Conservation (phyloP, 2,888 invertebrate species). For the Abrostola triplasia region DNA sequence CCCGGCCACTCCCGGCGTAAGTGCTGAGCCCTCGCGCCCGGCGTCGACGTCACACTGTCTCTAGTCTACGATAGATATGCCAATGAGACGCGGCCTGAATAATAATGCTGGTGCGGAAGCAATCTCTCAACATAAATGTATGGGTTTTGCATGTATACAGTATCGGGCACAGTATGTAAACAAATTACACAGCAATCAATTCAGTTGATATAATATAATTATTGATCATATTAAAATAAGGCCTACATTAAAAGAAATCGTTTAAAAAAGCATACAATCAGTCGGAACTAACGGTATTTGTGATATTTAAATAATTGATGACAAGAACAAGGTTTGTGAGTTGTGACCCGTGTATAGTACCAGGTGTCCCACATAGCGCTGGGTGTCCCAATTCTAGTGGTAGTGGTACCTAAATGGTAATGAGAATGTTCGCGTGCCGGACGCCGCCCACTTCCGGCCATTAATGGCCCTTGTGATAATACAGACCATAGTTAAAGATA, state of each 20-base stretch:
- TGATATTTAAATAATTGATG: conserved; percentile 13
- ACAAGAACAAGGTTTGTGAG: conserved; percentile 17
- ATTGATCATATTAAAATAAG: background rate
- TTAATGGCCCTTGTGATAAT: conserved; percentile 58
- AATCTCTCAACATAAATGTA: conserved; percentile 5
- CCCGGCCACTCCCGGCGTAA: conserved; percentile 6
- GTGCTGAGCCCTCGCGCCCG: conserved; percentile 3
- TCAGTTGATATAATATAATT: background rate
- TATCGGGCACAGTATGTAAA: background rate
- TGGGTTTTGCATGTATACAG: background rate
- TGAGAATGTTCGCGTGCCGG: conserved; percentile 53
- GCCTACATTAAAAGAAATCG: too few relatives aligned
- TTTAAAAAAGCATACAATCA: background rate
- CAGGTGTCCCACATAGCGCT: conserved; percentile 27
- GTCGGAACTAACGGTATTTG: conserved; percentile 26
- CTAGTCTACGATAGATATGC: conserved; percentile 14
- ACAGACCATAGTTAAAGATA: conserved; percentile 45
- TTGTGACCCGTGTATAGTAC: conserved; percentile 21
- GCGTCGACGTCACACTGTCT: conserved; percentile 18
- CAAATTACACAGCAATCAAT: background rate
- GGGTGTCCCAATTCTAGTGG: conserved; percentile 33
- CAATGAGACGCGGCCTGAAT: conserved; percentile 5
- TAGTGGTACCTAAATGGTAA: conserved; percentile 45
- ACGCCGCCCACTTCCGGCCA: conserved; percentile 60
- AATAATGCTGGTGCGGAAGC: background rate